Conservation (phyloP, 2,888 invertebrate species). For the Hartigia nigra region DNA sequence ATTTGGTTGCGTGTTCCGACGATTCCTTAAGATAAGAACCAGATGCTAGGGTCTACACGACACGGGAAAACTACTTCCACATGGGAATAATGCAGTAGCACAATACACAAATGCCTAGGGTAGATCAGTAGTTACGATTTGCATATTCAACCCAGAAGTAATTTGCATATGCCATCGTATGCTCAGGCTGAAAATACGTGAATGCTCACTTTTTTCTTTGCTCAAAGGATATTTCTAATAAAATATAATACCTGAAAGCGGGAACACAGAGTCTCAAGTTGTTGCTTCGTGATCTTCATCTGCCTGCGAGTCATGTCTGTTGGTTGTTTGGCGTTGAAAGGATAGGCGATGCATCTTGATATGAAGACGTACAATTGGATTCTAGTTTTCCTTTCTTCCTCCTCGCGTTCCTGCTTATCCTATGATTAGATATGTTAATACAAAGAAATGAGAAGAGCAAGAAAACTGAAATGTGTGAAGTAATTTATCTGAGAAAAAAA, state of each 20-base stretch:
- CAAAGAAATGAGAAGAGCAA: background rate
- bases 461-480: background rate
- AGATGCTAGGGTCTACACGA: background rate
- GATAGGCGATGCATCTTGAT: constrained; percentile 96
- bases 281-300: constrained; percentile 95
- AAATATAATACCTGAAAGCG: constrained; percentile 83
- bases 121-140: background rate
- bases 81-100: background rate
- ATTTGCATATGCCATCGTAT: background rate
- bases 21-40: background rate
- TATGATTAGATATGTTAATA: constrained; percentile 51
- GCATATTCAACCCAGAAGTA: background rate
- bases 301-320: constrained; percentile 97
- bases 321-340: constrained; percentile 99
- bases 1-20: background rate
- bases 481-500: background rate
- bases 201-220: background rate
- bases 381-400: constrained; percentile 94
- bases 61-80: background rate
- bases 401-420: constrained; percentile 95
- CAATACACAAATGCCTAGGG: background rate
- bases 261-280: constrained; percentile 92
- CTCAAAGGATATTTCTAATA: background rate
- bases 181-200: background rate
- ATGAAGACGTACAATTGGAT: constrained; percentile 99